phyloP scores from a whole-genome alignment of 2,113 vertebrate genomes.

The Phylloscopus trochilus region DNA sequence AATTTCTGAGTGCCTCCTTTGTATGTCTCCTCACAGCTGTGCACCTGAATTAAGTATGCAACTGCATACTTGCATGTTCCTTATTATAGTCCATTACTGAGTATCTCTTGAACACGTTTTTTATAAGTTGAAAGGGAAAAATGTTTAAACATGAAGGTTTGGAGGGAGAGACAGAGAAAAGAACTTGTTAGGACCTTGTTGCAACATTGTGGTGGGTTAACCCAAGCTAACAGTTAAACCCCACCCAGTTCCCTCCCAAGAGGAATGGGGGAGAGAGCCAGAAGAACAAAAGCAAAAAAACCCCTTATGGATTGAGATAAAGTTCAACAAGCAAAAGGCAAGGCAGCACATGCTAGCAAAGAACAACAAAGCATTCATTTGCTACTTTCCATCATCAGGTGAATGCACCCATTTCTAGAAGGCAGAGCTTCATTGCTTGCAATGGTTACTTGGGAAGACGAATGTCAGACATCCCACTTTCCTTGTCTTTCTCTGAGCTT shows the following conservation, averaged over 20 bases:
- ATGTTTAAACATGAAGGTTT: neutral
- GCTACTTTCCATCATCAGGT: neutral
- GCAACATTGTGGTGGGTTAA: neutral
- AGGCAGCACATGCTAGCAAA: neutral
- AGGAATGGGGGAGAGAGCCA: neutral
- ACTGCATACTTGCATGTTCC: neutral
- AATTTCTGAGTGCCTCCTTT: neutral
- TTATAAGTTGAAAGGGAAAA: neutral
- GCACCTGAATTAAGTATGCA: neutral
- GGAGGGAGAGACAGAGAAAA: neutral
- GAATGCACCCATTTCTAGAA: neutral
- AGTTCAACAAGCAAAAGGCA: neutral
- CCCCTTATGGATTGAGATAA: fast-evolving
- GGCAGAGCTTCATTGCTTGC: neutral
- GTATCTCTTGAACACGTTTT: neutral
- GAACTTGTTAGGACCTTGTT: neutral
- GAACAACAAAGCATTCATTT: neutral
- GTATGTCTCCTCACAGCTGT: neutral
- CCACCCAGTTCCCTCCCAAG: neutral
- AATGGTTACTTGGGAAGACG: neutral
- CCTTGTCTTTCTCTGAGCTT: neutral
- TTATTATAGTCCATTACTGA: neutral
- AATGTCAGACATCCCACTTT: neutral
- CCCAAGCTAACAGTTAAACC: neutral
- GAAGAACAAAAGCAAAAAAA: neutral